These are phyloP conservation scores for Tychaedon coryphoeus DNA, from an alignment of 2,113 vertebrate species.

Conservation along the genomic window DNA sequence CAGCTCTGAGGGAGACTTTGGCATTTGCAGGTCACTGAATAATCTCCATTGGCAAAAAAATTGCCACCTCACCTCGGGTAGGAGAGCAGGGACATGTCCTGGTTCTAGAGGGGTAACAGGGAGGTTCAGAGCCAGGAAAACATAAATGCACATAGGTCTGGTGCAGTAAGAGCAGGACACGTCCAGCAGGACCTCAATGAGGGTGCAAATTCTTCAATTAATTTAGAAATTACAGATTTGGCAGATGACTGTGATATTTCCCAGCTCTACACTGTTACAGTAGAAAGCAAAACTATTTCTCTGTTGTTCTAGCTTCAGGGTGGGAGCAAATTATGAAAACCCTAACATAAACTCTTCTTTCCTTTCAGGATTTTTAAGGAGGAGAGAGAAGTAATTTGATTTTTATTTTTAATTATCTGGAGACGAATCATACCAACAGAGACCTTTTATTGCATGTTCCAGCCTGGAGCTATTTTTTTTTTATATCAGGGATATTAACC, in stretches of 20 bases:
- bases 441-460: conserved; percentile 10
- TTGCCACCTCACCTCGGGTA: accelerated
- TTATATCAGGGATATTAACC: background rate
- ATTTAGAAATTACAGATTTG: background rate
- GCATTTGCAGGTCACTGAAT: background rate
- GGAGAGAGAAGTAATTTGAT: conserved; percentile 17
- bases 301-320: background rate
- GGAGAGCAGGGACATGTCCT: background rate
- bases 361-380: conserved; percentile 36
- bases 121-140: background rate
- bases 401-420: conserved; percentile 66
- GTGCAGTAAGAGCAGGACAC: background rate
- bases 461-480: conserved; percentile 19
- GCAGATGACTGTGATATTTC: background rate
- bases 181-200: background rate
- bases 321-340: background rate
- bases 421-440: conserved; percentile 40
- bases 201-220: background rate
- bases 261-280: background rate
- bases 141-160: accelerated
- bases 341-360: background rate
- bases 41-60: background rate
- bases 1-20: background rate
- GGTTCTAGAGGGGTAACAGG: background rate
- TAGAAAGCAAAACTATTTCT: background rate